Base-by-base conservation (phyloP, 1,140 invertebrate genomes). In the Pseudomyrmex pallidus region DNA sequence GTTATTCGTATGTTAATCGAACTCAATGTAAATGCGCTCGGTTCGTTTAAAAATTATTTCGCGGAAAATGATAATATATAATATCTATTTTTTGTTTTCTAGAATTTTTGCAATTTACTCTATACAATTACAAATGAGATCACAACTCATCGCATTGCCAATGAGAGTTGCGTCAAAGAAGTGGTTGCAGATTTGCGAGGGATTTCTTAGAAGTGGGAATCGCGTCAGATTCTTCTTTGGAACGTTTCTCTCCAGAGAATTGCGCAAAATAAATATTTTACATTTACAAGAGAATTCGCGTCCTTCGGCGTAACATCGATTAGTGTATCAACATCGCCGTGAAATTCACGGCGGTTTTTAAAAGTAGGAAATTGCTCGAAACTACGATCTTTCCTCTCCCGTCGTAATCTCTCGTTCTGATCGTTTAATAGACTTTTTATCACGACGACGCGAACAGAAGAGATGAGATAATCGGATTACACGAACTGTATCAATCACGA, bases 391-490 rank as follows among this genome's bases (percentile, higher is more conserved):
- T 68, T 67, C 17, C 13, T 77, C 46, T 44, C 50, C 50, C 1
- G 8, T 48, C 46, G 20, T 48, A 68, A 57, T 7, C 52, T 7
- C 52, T 25, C 15, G 9, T 22, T 80, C 72, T 72, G 66, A 50
- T 72, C 10, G 35, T 54, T 48, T 70, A 72, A 80, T 44, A 70
- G 44, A 59, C 10, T 68, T 80, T 59, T 59, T 35, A 59, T 80
- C 15, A 15, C 62, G 1, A 15, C 62, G 1, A 64, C 13, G 54
- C 22, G 12, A 4, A 0, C 35, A 52, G 50, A 70, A 46, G 46
- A 72, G 59, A 70, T 57, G 46, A 72, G 56, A 59, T 70, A 78
- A 80, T 72, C 44, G 54, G 66, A 59, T 13, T 52, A 80, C 59
- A 59, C 15, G 52, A 44, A 59, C 54, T 78, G 52, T 70, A 78